Conservation (phyloP, 2,113 vertebrate genomes). For the Cyphomyrus plagiostoma region DNA sequence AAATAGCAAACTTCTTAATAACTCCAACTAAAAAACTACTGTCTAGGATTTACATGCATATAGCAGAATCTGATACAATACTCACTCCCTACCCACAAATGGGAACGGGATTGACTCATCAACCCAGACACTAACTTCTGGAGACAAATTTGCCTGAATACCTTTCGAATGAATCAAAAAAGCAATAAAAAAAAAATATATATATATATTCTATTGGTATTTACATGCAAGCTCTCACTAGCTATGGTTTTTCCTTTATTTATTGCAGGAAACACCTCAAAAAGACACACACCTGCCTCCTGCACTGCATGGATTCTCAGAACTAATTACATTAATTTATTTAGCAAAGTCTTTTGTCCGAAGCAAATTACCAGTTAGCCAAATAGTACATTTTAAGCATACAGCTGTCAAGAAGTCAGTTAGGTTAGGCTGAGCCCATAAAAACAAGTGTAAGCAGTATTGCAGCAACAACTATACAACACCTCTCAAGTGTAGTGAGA, state of each 20-base stretch:
- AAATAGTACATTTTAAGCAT: background rate
- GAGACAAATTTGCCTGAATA: no score
- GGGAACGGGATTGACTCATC: no score
- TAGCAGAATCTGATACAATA: no score
- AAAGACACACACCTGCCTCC: background rate
- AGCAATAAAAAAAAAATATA: no score
- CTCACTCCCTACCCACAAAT: no score
- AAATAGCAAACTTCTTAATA: no score
- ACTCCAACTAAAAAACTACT: no score
- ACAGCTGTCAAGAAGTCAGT: background rate
- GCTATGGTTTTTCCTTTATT: background rate
- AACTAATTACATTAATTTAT: background rate
- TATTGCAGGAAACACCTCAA: background rate
- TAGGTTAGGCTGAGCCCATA: background rate
- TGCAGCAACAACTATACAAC: background rate
- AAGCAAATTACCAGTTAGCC: background rate
- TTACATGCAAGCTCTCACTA: background rate
- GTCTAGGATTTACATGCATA: no score
- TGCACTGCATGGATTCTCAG: background rate
- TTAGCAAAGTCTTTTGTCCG: background rate
- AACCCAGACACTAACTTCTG: no score
- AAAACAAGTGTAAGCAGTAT: background rate
- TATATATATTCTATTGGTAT: background rate
- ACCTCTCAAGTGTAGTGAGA: background rate
- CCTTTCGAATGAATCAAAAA: no score